Evolutionary conservation across 64 coral and sea anemone genomes (phyloP).

Genomic region (Exaiptasia diaphana): DNA sequence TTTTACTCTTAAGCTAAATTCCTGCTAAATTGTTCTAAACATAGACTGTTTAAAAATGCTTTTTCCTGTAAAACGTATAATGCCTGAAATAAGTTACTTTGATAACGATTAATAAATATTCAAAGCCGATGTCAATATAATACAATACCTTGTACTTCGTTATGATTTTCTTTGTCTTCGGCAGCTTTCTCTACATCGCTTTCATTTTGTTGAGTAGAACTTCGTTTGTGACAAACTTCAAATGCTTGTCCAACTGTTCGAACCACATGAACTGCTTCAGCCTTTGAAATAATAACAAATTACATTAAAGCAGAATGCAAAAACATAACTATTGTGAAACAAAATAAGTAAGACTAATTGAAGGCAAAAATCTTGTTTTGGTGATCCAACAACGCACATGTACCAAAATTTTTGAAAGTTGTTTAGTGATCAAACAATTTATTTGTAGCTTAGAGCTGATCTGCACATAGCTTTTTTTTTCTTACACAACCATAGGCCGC

Average conservation of each 20-base stretch:
- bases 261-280: constrained; percentile 63
- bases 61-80: not conserved
- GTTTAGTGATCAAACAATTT: no score
- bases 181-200: not conserved
- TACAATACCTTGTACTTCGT: no score
- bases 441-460: no score
- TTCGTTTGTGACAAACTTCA: constrained; percentile 73
- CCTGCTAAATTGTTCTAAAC: not conserved
- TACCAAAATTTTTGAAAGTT: no score
- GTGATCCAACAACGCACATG: no score
- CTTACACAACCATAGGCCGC: no score
- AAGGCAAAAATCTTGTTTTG: no score
- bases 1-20: not conserved
- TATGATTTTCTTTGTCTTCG: not conserved
- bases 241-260: constrained; percentile 78
- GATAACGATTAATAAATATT: not conserved
- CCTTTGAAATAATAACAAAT: constrained; percentile 16
- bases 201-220: constrained; percentile 3
- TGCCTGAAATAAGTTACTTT: not conserved
- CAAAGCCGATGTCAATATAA: no score
- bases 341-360: no score
- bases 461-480: no score
- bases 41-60: not conserved
- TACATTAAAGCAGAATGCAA: no score
- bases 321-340: no score